Evolutionary conservation across 2,113 vertebrate genomes (phyloP).

Genomic region (Eulemur rufifrons): DNA sequence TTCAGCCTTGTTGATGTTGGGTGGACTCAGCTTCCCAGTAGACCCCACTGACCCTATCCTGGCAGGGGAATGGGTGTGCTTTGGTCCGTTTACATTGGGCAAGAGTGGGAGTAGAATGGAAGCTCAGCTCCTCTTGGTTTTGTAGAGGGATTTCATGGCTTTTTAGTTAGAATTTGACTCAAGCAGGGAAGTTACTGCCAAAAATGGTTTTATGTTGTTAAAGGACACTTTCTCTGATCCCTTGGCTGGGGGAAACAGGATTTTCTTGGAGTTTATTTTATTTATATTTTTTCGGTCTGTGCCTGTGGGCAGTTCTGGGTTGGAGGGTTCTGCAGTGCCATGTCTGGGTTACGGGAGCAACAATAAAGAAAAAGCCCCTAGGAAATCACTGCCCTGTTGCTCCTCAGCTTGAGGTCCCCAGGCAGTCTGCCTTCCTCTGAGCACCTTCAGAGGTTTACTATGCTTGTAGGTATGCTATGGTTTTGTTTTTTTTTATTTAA

Average conservation of each 20-base stretch:
- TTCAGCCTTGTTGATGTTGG: neutral
- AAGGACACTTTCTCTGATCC: neutral
- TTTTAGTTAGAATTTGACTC: neutral
- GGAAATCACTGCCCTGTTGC: fast-evolving
- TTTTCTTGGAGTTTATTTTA: neutral
- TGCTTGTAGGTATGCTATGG: fast-evolving
- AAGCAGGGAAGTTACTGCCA: no score
- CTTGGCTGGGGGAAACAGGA: neutral
- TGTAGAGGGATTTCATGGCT: neutral
- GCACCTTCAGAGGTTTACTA: neutral
- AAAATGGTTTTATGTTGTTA: neutral
- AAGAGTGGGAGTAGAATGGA: no score
- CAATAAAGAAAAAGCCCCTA: no score
- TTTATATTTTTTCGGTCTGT: neutral
- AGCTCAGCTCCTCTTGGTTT: neutral
- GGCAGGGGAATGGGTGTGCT: no score
- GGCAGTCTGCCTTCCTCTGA: no score
- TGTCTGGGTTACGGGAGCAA: neutral
- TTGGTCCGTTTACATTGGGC: neutral
- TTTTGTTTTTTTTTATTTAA: neutral
- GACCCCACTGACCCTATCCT: neutral
- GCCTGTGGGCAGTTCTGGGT: neutral
- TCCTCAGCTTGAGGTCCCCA: neutral
- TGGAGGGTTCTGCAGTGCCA: neutral
- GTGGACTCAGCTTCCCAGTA: neutral